Base-by-base conservation (phyloP, 2,797 vertebrate genomes). In the Distichodus sexfasciatus region DNA sequence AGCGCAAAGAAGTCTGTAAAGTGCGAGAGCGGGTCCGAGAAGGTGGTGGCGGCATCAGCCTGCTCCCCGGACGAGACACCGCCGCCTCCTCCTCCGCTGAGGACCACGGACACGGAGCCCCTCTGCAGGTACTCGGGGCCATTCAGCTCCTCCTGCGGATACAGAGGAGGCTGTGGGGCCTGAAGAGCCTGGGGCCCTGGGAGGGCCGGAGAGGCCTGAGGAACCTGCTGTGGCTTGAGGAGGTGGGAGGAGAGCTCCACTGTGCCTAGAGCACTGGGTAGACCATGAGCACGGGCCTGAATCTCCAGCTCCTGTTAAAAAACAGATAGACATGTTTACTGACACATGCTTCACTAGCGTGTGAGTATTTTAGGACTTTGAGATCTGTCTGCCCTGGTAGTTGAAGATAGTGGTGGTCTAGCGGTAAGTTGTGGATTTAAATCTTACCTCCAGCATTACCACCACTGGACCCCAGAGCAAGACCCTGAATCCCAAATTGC, bases 1-100 rank as follows among this genome's bases (percentile, higher is more conserved):
- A 97, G 90, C n/a, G 95, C 91, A 85, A 98, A 99, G 88, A 99
- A 93, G 90, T 99, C 95, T 0, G 96, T 98, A 85, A 99, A 99
- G 82, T 98, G 95, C 36, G 96, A 98, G 77, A 99, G 91, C 2
- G 97, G 97, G 83, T 98, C 96, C 0, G 95, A 97, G 89, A 96
- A 99, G 3, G 91, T 89, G 48, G 91, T 89, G 50, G 93, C 91
- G 80, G 87, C 85, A 19, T 95, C 89, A 46, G 83, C 85, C 15
- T 89, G 85, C 0, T 92, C 90, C n/a, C 86, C 83, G 35, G 36
- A 15, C 24, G 82, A 85, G 1, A 62, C 54, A 0, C 64, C 19
- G 0, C 82, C 51, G 6, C 85, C 62, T 57, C 83, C 40, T 0
- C 57, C 68, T 0, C 26, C 17, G 5, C 85, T 82, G 82, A 90